Conservation (phyloP, 2,113 vertebrate species). For the Microcebus ravelobensis region DNA sequence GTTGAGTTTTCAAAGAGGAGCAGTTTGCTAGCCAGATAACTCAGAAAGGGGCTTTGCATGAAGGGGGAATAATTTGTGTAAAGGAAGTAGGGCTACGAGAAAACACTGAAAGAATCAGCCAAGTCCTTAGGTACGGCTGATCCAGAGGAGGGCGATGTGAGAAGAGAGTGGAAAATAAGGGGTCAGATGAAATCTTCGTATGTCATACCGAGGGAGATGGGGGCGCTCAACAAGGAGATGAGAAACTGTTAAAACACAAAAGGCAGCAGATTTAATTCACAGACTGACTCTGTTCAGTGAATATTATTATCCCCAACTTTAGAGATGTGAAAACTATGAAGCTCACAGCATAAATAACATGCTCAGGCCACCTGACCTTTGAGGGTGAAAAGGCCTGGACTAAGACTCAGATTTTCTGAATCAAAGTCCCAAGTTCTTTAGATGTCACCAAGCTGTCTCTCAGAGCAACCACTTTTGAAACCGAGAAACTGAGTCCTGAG, state of each 20-base stretch:
- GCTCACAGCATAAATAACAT: not conserved
- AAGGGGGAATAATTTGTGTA: not conserved
- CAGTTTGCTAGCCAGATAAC: constrained; percentile 2
- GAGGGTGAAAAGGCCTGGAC: not conserved
- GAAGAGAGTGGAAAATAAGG: not conserved
- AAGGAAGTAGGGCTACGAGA: not conserved
- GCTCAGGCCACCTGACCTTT: not conserved
- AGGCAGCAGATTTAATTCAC: not conserved
- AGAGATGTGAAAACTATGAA: not conserved
- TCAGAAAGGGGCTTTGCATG: not conserved
- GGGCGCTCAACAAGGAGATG: not conserved
- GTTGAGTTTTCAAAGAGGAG: not conserved
- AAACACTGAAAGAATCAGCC: not conserved
- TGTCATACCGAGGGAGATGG: not conserved
- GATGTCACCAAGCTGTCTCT: not conserved
- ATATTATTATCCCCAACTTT: not conserved
- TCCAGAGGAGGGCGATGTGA: not conserved
- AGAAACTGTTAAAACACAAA: not conserved
- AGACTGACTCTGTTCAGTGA: not conserved
- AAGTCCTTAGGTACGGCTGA: not conserved
- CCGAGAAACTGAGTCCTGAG: not conserved
- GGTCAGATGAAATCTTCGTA: not conserved
- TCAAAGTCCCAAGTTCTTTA: not conserved
- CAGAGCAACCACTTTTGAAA: not conserved
- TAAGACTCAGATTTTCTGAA: not conserved